A percentile compares a stretch with the other conserved stretches of the same genome.
Conservation (phyloP, 2,888 invertebrate genomes). For the Augochlorella aurata region DNA sequence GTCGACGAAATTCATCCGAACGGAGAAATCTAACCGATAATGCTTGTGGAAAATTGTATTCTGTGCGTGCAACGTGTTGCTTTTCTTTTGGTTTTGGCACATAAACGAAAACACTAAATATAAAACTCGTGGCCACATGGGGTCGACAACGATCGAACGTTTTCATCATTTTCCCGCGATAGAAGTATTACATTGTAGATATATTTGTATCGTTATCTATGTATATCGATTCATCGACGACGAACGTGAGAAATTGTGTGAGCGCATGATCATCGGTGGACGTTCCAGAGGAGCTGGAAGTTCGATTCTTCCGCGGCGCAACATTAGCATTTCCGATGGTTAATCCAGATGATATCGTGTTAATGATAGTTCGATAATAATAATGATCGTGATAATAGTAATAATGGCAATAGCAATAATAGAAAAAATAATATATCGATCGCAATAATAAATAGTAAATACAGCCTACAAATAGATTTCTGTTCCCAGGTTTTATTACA, state of each 20-base stretch:
- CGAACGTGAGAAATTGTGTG: background rate
- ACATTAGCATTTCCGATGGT: background rate
- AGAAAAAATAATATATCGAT: conserved; percentile 47
- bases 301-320: conserved; percentile 12
- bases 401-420: conserved; percentile 40
- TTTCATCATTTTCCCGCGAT: background rate
- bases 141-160: conserved; percentile 3
- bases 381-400: conserved; percentile 26
- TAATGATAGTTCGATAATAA: conserved; percentile 25
- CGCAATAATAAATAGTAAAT: conserved; percentile 67
- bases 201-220: too few relatives aligned
- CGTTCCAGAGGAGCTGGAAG: conserved; percentile 37
- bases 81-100: conserved; percentile 14
- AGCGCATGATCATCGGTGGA: conserved; percentile 45
- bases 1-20: background rate
- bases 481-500: conserved; percentile 73
- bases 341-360: conserved; percentile 8
- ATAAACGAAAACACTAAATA: conserved; percentile 12
- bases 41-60: background rate
- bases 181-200: background rate
- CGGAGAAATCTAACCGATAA: background rate
- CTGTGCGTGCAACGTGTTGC: background rate
- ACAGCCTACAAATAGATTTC: conserved; percentile 74
- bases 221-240: background rate
- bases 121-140: conserved; percentile 7